Evolutionary conservation across 2,888 invertebrate genomes (phyloP), one percentile per base, ranked within the genome.

Genomic region (Rhagonycha lutea): DNA sequence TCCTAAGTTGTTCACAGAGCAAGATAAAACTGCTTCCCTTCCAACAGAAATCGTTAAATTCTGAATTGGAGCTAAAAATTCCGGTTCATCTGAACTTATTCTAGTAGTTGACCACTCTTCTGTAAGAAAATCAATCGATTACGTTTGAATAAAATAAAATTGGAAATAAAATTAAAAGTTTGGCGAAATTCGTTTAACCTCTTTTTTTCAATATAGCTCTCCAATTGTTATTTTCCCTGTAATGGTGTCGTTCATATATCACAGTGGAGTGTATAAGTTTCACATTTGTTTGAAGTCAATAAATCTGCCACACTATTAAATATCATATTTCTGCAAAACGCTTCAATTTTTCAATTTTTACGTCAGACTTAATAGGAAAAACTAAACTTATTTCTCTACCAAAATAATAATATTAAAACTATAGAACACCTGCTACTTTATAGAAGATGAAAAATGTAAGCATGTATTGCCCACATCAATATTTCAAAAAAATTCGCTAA

Each of bases 31-130:
- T 0, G 92, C 92, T 82, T 92, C 92, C 75, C 92, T 86, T n/a
- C 92, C 92, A 1, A 92, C 88, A 68, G 91, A 91, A 80, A 92
- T 91, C 0, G 92, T 92, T 81, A 91, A 89, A 84, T 92, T 92
- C 47, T 91, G 90, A 68, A 92, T 92, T 0, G 91, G 90, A 12
- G 89, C 86, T 77, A 91, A 89, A 81, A 92, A 92, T 79, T 91
- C 91, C 0, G 92, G 92, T 79, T 91, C 91, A 72, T 91, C 90
- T 0, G 89, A 87, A 72, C 89, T 87, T 81, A 90, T 89, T 82
- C 90, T 90, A 0, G 91, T 90, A 0, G 90, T 90, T 81, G 90
- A 89, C 86, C 91, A 91, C 18, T 90, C 90, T 84, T 91, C 91
- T 92, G 90, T 0, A 91, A 90, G 83, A 70, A 74, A 74, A 47